These are phyloP conservation scores for Chanos chanos DNA, from an alignment of 2,797 vertebrate genomes.

Conservation along the genomic window DNA sequence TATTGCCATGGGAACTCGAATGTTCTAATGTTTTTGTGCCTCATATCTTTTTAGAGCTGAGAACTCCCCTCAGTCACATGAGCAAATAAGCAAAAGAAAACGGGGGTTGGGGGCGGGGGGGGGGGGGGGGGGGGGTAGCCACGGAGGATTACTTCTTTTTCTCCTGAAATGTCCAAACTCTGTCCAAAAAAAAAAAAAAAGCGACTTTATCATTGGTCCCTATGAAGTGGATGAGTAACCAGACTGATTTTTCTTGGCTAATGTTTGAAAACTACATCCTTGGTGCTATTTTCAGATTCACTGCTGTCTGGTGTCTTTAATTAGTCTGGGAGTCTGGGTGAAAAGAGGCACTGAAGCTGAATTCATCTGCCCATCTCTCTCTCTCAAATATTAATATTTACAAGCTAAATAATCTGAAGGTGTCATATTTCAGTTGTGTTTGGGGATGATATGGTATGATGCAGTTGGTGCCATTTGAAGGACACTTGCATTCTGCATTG, in stretches of 20 bases:
- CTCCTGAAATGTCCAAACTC: not conserved
- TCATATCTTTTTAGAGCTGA: constrained; percentile 2
- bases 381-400: too few species aligned
- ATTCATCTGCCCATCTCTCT: not conserved
- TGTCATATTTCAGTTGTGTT: too few species aligned
- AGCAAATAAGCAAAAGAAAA: too few species aligned
- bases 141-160: too few species aligned
- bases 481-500: not conserved
- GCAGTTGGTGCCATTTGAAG: too few species aligned
- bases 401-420: too few species aligned
- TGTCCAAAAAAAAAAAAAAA: constrained; percentile 9
- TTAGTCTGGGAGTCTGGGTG: constrained; percentile 16
- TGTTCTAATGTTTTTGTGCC: constrained; percentile 17
- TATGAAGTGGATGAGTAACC: constrained; percentile 13
- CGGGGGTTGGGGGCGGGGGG: too few species aligned
- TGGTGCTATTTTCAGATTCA: constrained; percentile 14
- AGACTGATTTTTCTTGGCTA: constrained; percentile 21
- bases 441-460: too few species aligned
- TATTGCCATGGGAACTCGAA: constrained; percentile 9
- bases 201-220: too few species aligned
- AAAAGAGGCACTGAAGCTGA: not conserved
- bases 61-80: constrained; percentile 10
- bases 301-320: constrained; percentile 27
- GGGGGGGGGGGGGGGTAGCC: too few species aligned
- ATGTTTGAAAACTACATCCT: constrained; percentile 8